phyloP scores from a whole-genome alignment of 2,113 vertebrate species.

The Copsychus sechellarum region DNA sequence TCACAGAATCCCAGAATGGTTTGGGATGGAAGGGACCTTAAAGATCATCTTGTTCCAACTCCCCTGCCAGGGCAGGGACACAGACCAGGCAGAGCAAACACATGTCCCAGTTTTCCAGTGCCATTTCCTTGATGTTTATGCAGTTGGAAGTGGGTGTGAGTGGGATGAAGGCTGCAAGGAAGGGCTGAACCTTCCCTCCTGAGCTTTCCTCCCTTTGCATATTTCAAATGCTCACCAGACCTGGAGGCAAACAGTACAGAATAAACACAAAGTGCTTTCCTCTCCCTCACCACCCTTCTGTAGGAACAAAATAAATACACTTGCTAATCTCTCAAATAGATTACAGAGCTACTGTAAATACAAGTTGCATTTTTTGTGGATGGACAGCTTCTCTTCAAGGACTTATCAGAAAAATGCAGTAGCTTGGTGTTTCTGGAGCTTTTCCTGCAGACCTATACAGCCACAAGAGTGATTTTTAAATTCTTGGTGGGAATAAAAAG shows the following conservation, averaged over 20 bases:
- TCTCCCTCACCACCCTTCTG: not conserved
- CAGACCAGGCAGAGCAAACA: not conserved
- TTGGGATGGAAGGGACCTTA: not conserved
- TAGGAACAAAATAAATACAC: slow-evolving; percentile 41
- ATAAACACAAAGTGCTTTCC: slow-evolving; percentile 12
- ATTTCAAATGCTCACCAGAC: slow-evolving; percentile 42
- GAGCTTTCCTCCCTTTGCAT: slow-evolving; percentile 22
- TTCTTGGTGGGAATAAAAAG: not conserved
- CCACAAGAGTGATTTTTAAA: not conserved
- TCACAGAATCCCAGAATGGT: not conserved
- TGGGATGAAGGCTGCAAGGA: not conserved
- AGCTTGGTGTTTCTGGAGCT: not conserved
- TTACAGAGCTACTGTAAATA: slow-evolving; percentile 45
- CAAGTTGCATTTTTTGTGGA: not conserved
- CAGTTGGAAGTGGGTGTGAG: not conserved
- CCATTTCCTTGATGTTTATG: not conserved
- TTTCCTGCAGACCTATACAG: not conserved
- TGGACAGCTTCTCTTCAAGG: not conserved
- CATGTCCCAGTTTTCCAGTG: not conserved
- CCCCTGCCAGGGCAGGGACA: not conserved
- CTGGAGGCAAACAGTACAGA: slow-evolving; percentile 39
- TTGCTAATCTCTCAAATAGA: slow-evolving; percentile 23
- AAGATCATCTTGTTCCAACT: not conserved
- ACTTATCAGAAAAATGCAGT: not conserved
- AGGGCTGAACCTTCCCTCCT: not conserved